Percentiles rank a stretch among this genome's conserved stretches.
Conservation (phyloP, 2,888 invertebrate genomes). For the Macrosiphum euphorbiae region DNA sequence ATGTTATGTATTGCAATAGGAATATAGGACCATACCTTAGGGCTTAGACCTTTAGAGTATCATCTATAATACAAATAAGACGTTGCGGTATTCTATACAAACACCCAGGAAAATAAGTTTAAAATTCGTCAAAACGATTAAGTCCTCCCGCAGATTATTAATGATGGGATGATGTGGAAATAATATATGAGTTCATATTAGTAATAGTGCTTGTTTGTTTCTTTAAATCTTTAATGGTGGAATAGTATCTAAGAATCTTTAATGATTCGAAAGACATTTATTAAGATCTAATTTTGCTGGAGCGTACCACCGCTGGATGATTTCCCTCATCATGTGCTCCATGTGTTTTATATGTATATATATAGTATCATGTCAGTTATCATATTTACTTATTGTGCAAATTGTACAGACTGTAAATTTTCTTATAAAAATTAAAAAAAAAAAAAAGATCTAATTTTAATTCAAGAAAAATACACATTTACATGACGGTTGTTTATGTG, state of each 20-base stretch:
- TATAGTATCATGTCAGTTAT: too few species aligned
- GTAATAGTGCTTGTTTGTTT: background rate
- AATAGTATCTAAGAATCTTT: background rate
- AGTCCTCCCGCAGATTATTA: background rate
- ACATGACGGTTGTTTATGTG: background rate
- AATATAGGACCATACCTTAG: background rate
- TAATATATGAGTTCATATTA: background rate
- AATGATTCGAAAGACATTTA: background rate
- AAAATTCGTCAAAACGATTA: background rate
- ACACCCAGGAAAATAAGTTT: background rate
- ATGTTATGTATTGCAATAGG: background rate
- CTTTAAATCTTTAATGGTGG: background rate
- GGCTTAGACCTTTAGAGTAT: too few species aligned
- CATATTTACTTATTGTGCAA: too few species aligned
- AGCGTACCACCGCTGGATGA: too few species aligned
- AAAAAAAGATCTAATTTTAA: background rate
- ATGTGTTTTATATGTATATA: too few species aligned
- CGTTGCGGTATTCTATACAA: background rate
- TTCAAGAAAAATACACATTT: background rate
- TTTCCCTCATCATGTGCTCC: too few species aligned
- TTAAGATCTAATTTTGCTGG: background rate
- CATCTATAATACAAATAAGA: background rate
- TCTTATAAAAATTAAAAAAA: too few species aligned
- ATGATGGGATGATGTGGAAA: background rate
- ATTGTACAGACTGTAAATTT: too few species aligned